Evolutionary conservation across 2,888 invertebrate species (phyloP).

Genomic region (Sepioteuthis lessoniana): DNA sequence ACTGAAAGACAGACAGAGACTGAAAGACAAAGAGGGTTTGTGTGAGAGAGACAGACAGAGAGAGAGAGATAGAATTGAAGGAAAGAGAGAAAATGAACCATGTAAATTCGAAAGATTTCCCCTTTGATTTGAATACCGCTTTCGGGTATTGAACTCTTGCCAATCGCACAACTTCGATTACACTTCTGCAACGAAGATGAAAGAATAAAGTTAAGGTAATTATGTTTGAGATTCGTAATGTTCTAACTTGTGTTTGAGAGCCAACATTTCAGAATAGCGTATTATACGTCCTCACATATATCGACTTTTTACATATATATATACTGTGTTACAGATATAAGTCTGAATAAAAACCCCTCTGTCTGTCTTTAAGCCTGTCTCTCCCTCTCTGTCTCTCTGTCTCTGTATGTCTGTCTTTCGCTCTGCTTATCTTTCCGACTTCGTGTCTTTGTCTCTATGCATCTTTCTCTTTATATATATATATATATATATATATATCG

Average conservation of each 20-base stretch:
- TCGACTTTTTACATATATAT: background rate
- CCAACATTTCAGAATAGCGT: background rate
- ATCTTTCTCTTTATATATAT: no score
- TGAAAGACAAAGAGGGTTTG: no score
- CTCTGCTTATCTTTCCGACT: no score
- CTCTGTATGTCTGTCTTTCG: no score
- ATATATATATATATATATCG: no score
- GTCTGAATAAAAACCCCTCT: no score
- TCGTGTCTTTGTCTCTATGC: background rate
- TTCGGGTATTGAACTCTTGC: background rate
- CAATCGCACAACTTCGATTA: background rate
- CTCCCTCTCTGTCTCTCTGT: no score
- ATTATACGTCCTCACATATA: background rate
- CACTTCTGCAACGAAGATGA: background rate
- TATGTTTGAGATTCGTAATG: background rate
- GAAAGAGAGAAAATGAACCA: background rate
- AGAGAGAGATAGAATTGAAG: no score
- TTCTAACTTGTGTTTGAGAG: background rate
- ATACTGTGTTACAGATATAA: no score
- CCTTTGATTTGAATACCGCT: background rate
- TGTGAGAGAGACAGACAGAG: no score
- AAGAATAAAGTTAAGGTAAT: conserved; percentile 11
- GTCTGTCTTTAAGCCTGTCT: no score
- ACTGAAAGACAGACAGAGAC: background rate
- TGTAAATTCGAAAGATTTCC: background rate